These are phyloP conservation scores for Hypercompe scribonia DNA, from an alignment of 2,888 invertebrate genomes.

Conservation along the genomic window DNA sequence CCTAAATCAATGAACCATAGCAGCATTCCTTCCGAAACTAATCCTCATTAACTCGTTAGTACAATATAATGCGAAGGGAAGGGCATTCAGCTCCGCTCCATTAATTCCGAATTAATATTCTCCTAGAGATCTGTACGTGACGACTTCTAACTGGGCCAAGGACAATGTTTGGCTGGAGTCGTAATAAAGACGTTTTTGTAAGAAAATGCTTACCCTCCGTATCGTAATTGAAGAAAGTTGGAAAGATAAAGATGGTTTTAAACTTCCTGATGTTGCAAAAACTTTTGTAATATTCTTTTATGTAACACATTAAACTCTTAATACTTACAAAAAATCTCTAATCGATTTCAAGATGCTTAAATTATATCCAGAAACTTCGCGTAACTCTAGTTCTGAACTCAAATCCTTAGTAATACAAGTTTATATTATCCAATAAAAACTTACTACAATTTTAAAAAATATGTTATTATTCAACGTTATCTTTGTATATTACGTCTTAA, in stretches of 20 bases:
- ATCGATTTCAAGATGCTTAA: neutral
- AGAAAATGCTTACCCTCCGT: neutral
- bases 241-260: constrained; percentile 4
- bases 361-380: neutral
- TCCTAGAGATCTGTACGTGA: constrained; percentile 24
- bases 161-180: constrained; percentile 23
- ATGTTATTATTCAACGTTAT: no score
- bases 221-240: neutral
- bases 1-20: neutral
- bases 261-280: neutral
- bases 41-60: constrained; percentile 13
- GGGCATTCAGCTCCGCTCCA: constrained; percentile 15
- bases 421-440: neutral
- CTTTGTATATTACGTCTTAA: no score
- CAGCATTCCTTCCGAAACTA: neutral
- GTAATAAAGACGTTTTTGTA: constrained; percentile 35
- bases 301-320: neutral
- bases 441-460: no score
- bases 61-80: constrained; percentile 5
- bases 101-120: constrained; percentile 44
- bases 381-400: neutral
- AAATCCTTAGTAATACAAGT: neutral
- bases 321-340: neutral
- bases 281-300: neutral
- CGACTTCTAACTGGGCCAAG: constrained; percentile 41